Percentiles rank a stretch among this genome's conserved stretches.
Evolutionary conservation across 1,140 invertebrate genomes (phyloP).

Genomic region (Achatina immaculata): DNA sequence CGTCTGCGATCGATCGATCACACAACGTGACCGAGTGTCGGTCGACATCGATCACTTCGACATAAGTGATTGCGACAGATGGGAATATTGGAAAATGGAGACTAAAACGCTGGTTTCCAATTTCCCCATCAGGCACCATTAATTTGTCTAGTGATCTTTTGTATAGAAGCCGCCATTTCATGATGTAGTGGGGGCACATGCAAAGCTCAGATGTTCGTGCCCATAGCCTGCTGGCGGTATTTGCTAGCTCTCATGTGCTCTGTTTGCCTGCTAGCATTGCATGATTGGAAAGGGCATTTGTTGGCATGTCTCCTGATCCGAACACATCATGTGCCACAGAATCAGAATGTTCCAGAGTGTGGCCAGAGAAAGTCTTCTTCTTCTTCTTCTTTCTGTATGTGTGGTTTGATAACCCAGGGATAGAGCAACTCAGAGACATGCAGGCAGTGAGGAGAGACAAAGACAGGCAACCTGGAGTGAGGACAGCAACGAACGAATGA

Average conservation of each 20-base stretch:
- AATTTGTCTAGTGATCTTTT: not conserved
- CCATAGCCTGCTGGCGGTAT: not conserved
- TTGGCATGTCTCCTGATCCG: constrained; percentile 4
- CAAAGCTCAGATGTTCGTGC: not conserved
- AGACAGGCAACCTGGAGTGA: too few relatives aligned
- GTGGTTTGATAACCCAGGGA: too few relatives aligned
- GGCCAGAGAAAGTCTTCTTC: too few relatives aligned
- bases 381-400: too few relatives aligned
- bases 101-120: constrained; percentile 1
- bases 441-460: too few relatives aligned
- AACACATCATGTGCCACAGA: too few relatives aligned
- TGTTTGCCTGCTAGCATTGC: not conserved
- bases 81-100: not conserved
- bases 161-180: not conserved
- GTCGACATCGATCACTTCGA: not conserved
- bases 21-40: not conserved
- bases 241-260: not conserved
- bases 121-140: constrained; percentile 9
- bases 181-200: not conserved
- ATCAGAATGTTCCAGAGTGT: too few relatives aligned
- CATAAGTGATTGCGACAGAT: constrained; percentile 11
- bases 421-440: too few relatives aligned
- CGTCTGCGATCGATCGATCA: not conserved
- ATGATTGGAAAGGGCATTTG: constrained; percentile 4
- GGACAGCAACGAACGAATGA: too few relatives aligned